phyloP scores from a whole-genome alignment of 1,140 invertebrate species.

The Drosophila mayri region DNA sequence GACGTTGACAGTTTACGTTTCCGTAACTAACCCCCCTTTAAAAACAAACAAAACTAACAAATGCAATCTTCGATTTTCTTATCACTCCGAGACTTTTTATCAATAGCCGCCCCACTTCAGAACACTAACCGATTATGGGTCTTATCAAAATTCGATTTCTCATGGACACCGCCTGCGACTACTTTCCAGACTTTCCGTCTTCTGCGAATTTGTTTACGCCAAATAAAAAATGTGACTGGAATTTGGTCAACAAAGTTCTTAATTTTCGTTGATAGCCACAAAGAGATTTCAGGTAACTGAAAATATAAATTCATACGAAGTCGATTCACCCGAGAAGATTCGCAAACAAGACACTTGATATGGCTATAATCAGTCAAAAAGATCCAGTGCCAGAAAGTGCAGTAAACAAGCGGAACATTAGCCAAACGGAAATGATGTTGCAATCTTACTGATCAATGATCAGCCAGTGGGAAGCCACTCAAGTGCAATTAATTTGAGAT shows the following conservation, averaged over 20 bases:
- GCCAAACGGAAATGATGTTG: constrained; percentile 40
- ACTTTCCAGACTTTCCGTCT: constrained; percentile 39
- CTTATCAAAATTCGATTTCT: constrained; percentile 32
- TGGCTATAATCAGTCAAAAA: constrained; percentile 2
- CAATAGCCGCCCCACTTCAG: constrained; percentile 27
- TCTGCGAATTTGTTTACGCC: constrained; percentile 44
- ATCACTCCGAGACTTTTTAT: constrained; percentile 21
- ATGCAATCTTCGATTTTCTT: constrained; percentile 10
- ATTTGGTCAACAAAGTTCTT: constrained; percentile 48
- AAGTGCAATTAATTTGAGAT: constrained; percentile 9
- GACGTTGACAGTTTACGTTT: constrained; percentile 20
- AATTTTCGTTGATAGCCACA: constrained; percentile 26
- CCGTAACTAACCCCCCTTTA: constrained; percentile 22
- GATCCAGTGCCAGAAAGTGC: constrained; percentile 19
- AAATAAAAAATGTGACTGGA: constrained; percentile 12
- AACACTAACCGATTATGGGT: constrained; percentile 39
- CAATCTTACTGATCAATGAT: constrained; percentile 48
- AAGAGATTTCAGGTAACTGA: background rate
- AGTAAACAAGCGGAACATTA: constrained; percentile 25
- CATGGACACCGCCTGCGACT: constrained; percentile 8
- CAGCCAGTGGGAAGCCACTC: constrained; percentile 21
- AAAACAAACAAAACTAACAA: constrained; percentile 25
- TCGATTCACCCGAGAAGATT: constrained; percentile 11
- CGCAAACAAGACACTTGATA: constrained; percentile 45
- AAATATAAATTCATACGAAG: constrained; percentile 31